Percentiles rank a stretch among this genome's conserved stretches.
phyloP scores from a whole-genome alignment of 1,140 invertebrate genomes.

The Steinernema khuongi region DNA sequence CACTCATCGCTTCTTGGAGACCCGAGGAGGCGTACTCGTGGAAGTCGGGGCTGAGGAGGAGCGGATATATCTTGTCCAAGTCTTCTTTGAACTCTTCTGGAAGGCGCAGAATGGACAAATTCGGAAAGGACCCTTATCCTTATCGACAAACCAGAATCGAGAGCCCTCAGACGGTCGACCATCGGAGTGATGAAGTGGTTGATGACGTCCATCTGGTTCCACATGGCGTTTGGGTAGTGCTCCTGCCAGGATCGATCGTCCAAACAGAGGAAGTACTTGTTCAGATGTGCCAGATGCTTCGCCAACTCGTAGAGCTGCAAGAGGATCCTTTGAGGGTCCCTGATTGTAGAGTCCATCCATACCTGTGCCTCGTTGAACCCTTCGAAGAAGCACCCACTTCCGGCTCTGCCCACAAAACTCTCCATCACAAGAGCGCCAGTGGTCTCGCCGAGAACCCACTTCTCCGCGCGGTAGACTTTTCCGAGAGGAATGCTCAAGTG shows the following conservation, averaged over 20 bases:
- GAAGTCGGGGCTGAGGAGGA: constrained; percentile 20
- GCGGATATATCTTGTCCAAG: not conserved
- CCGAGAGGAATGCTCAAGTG: constrained; percentile 12
- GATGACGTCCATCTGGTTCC: constrained; percentile 15
- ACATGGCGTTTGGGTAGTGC: constrained; percentile 6
- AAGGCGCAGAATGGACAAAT: not conserved
- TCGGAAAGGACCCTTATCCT: not conserved
- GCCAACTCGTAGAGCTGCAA: not conserved
- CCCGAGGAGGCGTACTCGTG: constrained; percentile 18
- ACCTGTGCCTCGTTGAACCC: not conserved
- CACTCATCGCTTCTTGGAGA: constrained; percentile 24
- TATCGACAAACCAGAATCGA: constrained; percentile 11
- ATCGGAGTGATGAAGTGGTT: constrained; percentile 19
- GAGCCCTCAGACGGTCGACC: constrained; percentile 13
- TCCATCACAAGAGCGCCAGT: constrained; percentile 24
- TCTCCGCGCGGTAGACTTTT: constrained; percentile 17
- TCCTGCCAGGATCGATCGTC: constrained; percentile 7
- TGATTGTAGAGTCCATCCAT: constrained; percentile 12
- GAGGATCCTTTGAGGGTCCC: not conserved
- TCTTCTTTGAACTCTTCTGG: not conserved
- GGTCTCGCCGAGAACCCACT: constrained; percentile 8
- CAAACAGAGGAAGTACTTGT: not conserved
- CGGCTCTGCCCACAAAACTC: constrained; percentile 5
- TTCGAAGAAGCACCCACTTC: constrained; percentile 26
- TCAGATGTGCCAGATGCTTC: not conserved